Conservation (phyloP, 2,888 invertebrate genomes). For the Syritta pipiens region DNA sequence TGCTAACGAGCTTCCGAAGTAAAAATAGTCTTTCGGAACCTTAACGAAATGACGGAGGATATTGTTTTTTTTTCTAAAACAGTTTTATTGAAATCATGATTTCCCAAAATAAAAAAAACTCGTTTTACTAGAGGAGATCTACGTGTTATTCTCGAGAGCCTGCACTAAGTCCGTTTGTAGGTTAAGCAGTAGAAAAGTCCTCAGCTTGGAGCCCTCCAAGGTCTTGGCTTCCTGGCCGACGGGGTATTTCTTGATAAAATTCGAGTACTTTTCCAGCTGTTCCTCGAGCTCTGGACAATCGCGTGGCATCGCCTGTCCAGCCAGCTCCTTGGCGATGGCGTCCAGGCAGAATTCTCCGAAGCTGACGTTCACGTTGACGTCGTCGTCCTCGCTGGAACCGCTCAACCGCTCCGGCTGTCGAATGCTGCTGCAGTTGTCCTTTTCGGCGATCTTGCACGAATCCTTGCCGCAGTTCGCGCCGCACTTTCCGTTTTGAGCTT, state of each 20-base stretch:
- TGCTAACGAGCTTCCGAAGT: slow-evolving; percentile 1
- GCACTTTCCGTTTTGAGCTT: neutral
- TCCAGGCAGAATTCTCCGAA: slow-evolving; percentile 59
- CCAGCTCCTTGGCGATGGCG: slow-evolving; percentile 72
- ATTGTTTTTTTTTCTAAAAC: too few relatives aligned
- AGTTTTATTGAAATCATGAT: neutral
- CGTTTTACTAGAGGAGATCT: too few relatives aligned
- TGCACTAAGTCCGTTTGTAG: slow-evolving; percentile 74
- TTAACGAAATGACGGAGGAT: too few relatives aligned
- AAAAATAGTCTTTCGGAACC: too few relatives aligned
- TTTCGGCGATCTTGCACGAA: neutral
- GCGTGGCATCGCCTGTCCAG: slow-evolving; percentile 70
- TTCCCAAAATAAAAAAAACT: too few relatives aligned
- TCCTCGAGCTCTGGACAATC: slow-evolving; percentile 72
- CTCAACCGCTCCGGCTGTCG: too few relatives aligned
- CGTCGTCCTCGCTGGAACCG: neutral
- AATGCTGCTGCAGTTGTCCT: too few relatives aligned
- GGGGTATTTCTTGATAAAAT: slow-evolving; percentile 69
- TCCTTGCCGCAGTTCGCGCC: neutral
- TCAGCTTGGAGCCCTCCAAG: slow-evolving; percentile 63
- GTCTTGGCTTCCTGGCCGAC: slow-evolving; percentile 28
- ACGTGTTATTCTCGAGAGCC: neutral
- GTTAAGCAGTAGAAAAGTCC: slow-evolving; percentile 73
- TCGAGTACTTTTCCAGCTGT: slow-evolving; percentile 72
- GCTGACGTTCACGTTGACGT: slow-evolving; percentile 8